These are phyloP conservation scores for Chaetogeoica ovagalla DNA, from an alignment of 2,888 invertebrate genomes.

Conservation along the genomic window DNA sequence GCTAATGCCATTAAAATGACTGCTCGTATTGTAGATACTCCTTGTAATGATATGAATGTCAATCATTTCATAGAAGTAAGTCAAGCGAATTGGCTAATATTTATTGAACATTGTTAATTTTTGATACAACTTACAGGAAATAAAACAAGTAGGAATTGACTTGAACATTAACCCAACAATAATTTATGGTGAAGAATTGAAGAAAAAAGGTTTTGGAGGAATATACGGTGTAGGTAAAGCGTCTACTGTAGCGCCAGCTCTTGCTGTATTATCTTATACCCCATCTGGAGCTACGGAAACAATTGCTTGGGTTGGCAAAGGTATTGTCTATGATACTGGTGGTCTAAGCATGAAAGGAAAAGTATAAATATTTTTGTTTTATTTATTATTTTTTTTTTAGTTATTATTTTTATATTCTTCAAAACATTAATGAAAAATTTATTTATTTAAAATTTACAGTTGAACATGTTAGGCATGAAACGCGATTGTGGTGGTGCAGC, in stretches of 20 bases:
- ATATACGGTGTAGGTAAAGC: conserved; percentile 82
- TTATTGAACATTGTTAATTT: conserved; percentile 23
- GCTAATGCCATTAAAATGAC: conserved; percentile 72
- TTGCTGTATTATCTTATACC: conserved; percentile 70
- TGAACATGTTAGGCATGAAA: conserved; percentile 90
- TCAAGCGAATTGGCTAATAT: conserved; percentile 7
- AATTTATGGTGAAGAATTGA: conserved; percentile 78
- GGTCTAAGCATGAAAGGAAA: conserved; percentile 89
- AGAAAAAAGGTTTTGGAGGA: conserved; percentile 79
- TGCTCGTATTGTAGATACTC: conserved; percentile 81
- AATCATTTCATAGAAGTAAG: conserved; percentile 73
- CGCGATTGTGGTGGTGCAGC: conserved; percentile 94
- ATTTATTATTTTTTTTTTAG: background rate
- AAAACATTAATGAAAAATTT: background rate
- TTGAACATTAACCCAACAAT: conserved; percentile 70
- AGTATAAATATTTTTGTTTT: conserved; percentile 61
- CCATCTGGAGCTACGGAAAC: conserved; percentile 66
- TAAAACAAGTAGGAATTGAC: conserved; percentile 67
- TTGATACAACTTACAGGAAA: conserved; percentile 64
- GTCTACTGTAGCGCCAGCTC: conserved; percentile 64
- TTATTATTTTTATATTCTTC: background rate
- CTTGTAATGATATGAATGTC: conserved; percentile 83
- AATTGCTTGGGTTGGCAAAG: conserved; percentile 90
- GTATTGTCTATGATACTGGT: conserved; percentile 92
- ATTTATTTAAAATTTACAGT: conserved; percentile 61